Conservation (phyloP, 2,888 invertebrate genomes). For the Eutolmus rufibarbis region DNA sequence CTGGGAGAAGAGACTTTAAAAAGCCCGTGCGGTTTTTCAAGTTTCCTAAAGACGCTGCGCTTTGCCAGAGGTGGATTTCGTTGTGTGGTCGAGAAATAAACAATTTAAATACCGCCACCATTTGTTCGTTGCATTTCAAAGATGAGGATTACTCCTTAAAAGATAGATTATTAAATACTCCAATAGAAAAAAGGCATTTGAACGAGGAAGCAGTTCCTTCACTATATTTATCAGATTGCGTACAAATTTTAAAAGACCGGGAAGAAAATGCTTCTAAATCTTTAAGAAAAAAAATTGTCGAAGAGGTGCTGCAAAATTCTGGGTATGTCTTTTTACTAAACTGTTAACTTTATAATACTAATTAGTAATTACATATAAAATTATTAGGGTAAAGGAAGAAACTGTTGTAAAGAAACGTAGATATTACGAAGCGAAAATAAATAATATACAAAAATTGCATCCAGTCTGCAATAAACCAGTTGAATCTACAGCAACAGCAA, state of each 20-base stretch:
- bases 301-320: neutral
- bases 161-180: neutral
- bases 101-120: neutral
- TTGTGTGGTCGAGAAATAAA: neutral
- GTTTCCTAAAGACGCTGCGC: neutral
- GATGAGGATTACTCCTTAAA: neutral
- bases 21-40: neutral
- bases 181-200: neutral
- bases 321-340: neutral
- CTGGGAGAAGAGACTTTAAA: neutral
- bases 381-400: neutral
- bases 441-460: neutral
- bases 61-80: neutral
- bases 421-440: neutral
- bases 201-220: neutral
- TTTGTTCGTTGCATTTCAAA: neutral
- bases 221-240: neutral
- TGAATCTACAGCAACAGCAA: neutral
- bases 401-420: neutral
- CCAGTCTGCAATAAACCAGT: neutral
- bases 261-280: neutral
- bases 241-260: neutral
- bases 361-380: neutral
- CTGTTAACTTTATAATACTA: neutral
- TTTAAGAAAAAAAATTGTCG: neutral